Base-by-base conservation (phyloP, 1,140 invertebrate species). In the Uloborus diversus region DNA sequence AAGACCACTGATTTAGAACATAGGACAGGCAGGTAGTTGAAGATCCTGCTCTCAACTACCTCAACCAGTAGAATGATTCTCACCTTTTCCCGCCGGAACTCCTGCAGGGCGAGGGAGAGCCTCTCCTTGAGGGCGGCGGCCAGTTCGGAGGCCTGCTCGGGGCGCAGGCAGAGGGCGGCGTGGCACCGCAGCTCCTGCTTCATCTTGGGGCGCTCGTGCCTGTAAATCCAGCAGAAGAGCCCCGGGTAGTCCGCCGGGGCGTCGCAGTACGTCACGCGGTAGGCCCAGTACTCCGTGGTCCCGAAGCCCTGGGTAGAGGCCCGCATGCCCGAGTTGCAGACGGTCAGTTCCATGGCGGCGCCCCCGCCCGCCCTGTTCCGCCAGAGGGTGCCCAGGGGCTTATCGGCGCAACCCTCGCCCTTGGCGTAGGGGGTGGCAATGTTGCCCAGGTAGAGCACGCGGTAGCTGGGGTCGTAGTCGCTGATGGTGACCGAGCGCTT, bases 351-450 rank as follows among this genome's bases (percentile, higher is more conserved):
- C 97, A 99, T 99, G 51, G 93, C 90, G 17, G 98, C 93, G n/a
- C 65, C 32, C 84, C 98, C 95, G 5, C 94, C 93, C 75, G 94
- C 92, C 69, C 92, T 92, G 65, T 93, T 94, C 82, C 94, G 92
- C 97, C 97, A 99, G 47, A 99, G 89, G 3, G 96, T 96, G 47
- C 92, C 90, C 70, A 98, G 89, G 3, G 98, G 96, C 87, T 97
- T 96, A 86, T 99, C 97, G 20, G 97, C 92, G 53, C 76, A 81
- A 5, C 69, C 64, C 32, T 83, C 82, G 84, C 97, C 97, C 92
- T 97, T 98, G 81, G 96, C 96, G 94, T 97, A 96, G 82, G 95
- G 94, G 37, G 97, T 99, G 82, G 98, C 91, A 1, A 99, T 96
- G 86, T 99, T 99, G 25, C 97, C 97, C 78, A 99, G 89, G 88